Base-by-base conservation (phyloP, 2,797 vertebrate genomes). In the Cossypha niveicapilla region DNA sequence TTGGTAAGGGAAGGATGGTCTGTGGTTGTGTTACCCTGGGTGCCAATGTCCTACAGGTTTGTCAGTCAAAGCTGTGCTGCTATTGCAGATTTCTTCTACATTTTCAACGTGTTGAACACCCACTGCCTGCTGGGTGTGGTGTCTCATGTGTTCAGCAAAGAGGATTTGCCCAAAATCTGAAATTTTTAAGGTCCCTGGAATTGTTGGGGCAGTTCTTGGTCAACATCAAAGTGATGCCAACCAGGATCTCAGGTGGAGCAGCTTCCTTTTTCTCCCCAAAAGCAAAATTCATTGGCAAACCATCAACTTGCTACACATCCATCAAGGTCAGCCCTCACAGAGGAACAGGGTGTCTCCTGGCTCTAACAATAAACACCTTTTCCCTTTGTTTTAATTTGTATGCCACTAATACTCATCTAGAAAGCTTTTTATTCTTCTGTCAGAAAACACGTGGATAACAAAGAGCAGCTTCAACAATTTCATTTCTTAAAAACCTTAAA, bases 11-110 rank as follows among this genome's bases (percentile, higher is more conserved):
- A 10, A 18, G 0, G 3, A 11, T 41, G 53, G 10, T 1, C 23
- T 3, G 18, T 7, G 73, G 78, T 10, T 2, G 1, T 0, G 3
- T 28, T 51, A 19, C 30, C 28, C 37, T 3, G 25, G 41, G 51
- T 6, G 11, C 11, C 12, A 6, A 18, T 13, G 7, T 25, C 34
- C 41, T 22, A 1, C 12, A 34, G 30, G 24, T 35, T 37, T 54
- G 17, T 62, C 28, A 42, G 56, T 7, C 2, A 7, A 13, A 44
- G 25, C 30, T 65, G 5, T 7, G 62, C 19, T 91, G 13, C 51
- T 56, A 3, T 4, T 79, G 60, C 34, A 61, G 30, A 7, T 89
- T 84, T 41, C 23, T 47, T 1, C 42, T 80, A 37, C 1, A 3
- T 45, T 75, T 84, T 32, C 39, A 32, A 2, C 3, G 0, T 41